Base-by-base conservation (phyloP, 2,888 invertebrate genomes). In the Glyphotaelius pellucidus region DNA sequence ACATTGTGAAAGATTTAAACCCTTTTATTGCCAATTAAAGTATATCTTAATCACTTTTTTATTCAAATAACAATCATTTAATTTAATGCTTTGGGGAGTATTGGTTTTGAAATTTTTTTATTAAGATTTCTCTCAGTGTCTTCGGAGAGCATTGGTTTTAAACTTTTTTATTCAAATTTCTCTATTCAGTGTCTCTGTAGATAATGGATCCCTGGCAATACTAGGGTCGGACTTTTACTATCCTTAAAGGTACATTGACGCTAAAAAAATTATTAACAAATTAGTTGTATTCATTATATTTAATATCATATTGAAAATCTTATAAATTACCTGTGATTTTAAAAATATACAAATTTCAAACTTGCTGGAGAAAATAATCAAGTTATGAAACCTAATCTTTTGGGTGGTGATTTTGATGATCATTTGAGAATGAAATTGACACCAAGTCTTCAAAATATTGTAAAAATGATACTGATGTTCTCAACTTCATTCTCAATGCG, bases 251-350 rank as follows among this genome's bases (percentile, higher is more conserved):
- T 83, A 83, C 35, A 38, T 83, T 25, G 35, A 31, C 7, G n/a
- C 83, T 83, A 83, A 83, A 32, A 83, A 83, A 35, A 38, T 84
- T 84, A 84, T 81, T 38, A 84, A 84, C 84, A 32, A 35, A 81
- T 81, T 84, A 32, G 32, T 87, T 52, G 52, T 87, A 47, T 52
- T 67, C n/a, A 67, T 87, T 31, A 52, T 52, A 87, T 52, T 87
- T 31, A 32, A 52, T 47, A 30, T 87, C 42, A 67, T 52, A 31
- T 87, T 87, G 31, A 47, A 87, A 52, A 52, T 89, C 80, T 89
- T 89, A 32, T 79, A 80, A 89, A 79, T 79, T 89, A 79, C 88
- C 88, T 89, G 88, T 89, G 88, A 89, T 89, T 89, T 79, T 80
- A 79, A 79, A 35, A 35, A 35, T 89, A 35, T 52, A 87, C 47